Base-by-base conservation (phyloP, 2,888 invertebrate species). In the Gari tellinella region DNA sequence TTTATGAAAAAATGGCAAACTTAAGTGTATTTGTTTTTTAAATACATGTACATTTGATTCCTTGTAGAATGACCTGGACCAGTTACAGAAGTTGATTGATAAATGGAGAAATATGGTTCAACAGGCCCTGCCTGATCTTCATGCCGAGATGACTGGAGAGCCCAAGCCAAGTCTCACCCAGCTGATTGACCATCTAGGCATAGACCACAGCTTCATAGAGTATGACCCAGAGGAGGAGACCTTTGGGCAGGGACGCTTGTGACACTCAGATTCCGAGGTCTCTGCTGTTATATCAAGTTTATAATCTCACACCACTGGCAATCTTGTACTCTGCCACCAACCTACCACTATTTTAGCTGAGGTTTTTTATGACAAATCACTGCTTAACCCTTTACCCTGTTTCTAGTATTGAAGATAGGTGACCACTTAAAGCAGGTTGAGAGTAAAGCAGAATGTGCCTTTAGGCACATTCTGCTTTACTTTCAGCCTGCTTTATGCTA, bases 31-130 rank as follows among this genome's bases (percentile, higher is more conserved):
- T 46, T 46, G 46, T 46, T 49, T 8, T 17, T 21, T 15, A 49
- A 14, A 21, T 15, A 7, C 14, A 7, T 19, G 4, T 21, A 49
- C 49, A 19, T 49, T 41, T 57, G 17, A n/a, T 1, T 8, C 53
- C 49, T 75, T 78, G n/a, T 80, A 88, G 88, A 86, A 88, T 63
- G 79, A 88, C 57, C 69, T 87, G 38, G 43, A 43, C 17, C 73
- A 85, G 41, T 80, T 88, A 26, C 75, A 84, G 46, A 37, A 10
- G 0, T 67, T 88, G 64, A 86, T 87, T 48, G 69, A 78, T 52
- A 88, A 84, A 60, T 88, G 88, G 88, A 63, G 83, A 23, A 60
- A 49, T 17, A 83, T 85, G 1, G 78, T 82, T 55, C 88, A 88
- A 61, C 65, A 82, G 40, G 86, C 83, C 8, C 41, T 88, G 15